These are phyloP conservation scores for Nematostella vectensis DNA, from an alignment of 92 coral and sea anemone species.

Conservation along the genomic window DNA sequence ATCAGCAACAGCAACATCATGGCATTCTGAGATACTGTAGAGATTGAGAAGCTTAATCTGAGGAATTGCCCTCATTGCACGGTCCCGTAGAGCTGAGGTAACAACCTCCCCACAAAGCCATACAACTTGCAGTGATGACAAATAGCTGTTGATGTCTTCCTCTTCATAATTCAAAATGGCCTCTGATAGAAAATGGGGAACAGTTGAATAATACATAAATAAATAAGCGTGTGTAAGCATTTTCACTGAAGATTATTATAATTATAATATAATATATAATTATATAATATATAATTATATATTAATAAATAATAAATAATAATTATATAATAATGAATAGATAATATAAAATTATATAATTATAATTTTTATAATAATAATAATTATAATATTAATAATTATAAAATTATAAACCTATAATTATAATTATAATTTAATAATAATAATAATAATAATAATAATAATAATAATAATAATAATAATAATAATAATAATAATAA, in stretches of 20 bases:
- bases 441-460: too few relatives aligned
- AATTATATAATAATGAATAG: too few relatives aligned
- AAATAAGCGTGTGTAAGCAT: background rate
- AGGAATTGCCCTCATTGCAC: slow-evolving; percentile 63
- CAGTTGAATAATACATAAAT: too few relatives aligned
- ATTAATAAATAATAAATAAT: too few relatives aligned
- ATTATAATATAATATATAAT: background rate
- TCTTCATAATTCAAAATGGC: slow-evolving; percentile 67
- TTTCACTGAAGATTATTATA: background rate
- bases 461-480: too few relatives aligned
- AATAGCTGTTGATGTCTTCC: slow-evolving; percentile 29
- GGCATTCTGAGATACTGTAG: slow-evolving; percentile 81
- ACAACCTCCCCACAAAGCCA: slow-evolving; percentile 93
- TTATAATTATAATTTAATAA: too few relatives aligned
- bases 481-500: too few relatives aligned
- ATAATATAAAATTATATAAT: too few relatives aligned
- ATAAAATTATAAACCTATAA: too few relatives aligned
- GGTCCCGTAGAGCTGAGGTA: slow-evolving; percentile 72
- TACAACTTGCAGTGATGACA: slow-evolving; percentile 42
- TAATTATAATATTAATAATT: too few relatives aligned
- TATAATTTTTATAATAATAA: too few relatives aligned
- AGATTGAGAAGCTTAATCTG: slow-evolving; percentile 63
- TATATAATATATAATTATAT: too few relatives aligned
- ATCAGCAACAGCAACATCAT: slow-evolving; percentile 67
- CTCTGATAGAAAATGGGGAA: slow-evolving; percentile 41